phyloP scores from a whole-genome alignment of 1,140 invertebrate genomes.

The Meloidogyne hapla region DNA sequence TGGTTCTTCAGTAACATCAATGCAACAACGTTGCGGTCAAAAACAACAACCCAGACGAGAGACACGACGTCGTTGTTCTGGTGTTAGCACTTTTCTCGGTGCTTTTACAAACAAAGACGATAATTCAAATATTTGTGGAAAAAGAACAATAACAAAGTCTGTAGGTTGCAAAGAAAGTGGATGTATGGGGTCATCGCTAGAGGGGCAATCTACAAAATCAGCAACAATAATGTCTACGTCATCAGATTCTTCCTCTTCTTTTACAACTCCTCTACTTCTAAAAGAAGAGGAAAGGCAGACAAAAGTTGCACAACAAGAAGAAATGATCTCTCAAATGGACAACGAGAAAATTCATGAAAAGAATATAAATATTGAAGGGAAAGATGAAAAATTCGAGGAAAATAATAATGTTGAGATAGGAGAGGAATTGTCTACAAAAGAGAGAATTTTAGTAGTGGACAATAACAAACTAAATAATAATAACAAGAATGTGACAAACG shows the following conservation, averaged over 20 bases:
- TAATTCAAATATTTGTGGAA: not conserved
- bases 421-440: conserved; percentile 2
- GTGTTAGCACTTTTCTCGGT: conserved; percentile 2
- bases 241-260: conserved; percentile 1
- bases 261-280: not conserved
- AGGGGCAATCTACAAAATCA: not conserved
- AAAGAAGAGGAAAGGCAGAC: not conserved
- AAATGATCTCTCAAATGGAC: not conserved
- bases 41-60: not conserved
- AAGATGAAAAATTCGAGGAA: not conserved
- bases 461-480: not conserved
- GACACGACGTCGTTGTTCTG: not conserved
- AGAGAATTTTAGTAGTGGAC: not conserved
- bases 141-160: not conserved
- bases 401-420: not conserved
- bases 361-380: not conserved
- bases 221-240: not conserved
- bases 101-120: not conserved
- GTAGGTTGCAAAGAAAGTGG: not conserved
- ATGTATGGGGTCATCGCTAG: not conserved
- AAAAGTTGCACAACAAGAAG: not conserved
- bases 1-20: not conserved
- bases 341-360: not conserved
- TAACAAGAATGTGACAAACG: not conserved
- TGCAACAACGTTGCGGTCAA: not conserved